Percentiles rank a stretch among this genome's conserved stretches.
Evolutionary conservation across 2,888 invertebrate species (phyloP).

Genomic region (Rhodophaea formosa): DNA sequence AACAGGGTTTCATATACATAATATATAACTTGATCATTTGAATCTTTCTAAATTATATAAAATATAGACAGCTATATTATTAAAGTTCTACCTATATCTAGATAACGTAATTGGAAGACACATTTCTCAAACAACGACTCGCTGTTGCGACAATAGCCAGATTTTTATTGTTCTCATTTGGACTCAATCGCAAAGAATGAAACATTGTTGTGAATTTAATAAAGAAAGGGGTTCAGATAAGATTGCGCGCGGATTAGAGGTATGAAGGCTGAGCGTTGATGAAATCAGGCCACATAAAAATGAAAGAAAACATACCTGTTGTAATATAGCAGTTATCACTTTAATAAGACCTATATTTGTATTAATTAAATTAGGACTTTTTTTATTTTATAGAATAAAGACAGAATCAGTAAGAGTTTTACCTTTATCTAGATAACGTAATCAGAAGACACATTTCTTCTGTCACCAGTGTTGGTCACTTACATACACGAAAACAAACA

Average conservation of each 20-base stretch:
- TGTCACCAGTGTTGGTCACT: too few relatives aligned
- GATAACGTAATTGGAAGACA: not conserved
- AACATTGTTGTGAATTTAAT: constrained; percentile 15
- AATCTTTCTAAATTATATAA: too few relatives aligned
- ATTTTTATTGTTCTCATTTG: constrained; percentile 7
- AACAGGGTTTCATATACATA: too few relatives aligned
- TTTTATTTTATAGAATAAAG: too few relatives aligned
- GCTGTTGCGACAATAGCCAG: not conserved
- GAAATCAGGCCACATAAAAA: not conserved
- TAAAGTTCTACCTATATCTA: too few relatives aligned
- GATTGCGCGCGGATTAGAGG: constrained; percentile 16
- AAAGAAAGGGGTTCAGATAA: constrained; percentile 11
- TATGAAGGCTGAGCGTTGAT: constrained; percentile 3
- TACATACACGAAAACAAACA: too few relatives aligned
- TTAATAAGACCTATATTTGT: not conserved
- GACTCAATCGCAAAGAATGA: constrained; percentile 8
- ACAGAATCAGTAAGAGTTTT: too few relatives aligned
- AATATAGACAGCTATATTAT: too few relatives aligned
- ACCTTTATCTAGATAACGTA: too few relatives aligned
- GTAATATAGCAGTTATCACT: not conserved
- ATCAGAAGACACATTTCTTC: too few relatives aligned
- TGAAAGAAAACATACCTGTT: constrained; percentile 9
- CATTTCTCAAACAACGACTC: not conserved
- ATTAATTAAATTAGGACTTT: too few relatives aligned
- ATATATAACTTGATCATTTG: too few relatives aligned